These are phyloP conservation scores for Acheta domesticus DNA, from an alignment of 2,888 invertebrate species.

Conservation along the genomic window DNA sequence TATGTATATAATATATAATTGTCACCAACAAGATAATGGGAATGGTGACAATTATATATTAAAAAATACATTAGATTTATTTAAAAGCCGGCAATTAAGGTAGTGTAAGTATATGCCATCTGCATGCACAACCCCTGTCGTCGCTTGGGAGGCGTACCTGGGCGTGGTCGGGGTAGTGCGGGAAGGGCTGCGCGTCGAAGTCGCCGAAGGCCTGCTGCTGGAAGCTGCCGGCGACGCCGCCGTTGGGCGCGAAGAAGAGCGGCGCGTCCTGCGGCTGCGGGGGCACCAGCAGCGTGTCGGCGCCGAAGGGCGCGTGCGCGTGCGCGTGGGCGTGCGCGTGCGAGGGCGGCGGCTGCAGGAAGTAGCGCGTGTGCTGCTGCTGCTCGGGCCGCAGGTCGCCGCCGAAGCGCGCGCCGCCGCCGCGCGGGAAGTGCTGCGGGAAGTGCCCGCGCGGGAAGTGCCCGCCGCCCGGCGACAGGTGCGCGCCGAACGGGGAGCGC, in stretches of 20 bases:
- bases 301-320: conserved; percentile 23
- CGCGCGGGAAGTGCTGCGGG: background rate
- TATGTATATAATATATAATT: too few relatives aligned
- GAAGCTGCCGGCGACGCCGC: conserved; percentile 23
- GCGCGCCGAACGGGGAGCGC: background rate
- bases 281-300: conserved; percentile 23
- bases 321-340: background rate
- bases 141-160: too few relatives aligned
- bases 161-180: background rate
- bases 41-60: too few relatives aligned
- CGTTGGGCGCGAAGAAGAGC: conserved; percentile 22
- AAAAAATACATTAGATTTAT: too few relatives aligned
- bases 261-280: conserved; percentile 20
- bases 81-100: too few relatives aligned
- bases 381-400: background rate
- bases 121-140: too few relatives aligned
- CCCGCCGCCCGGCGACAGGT: background rate
- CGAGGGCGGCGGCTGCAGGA: conserved; percentile 22
- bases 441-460: background rate
- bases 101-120: too few relatives aligned
- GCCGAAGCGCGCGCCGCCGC: background rate
- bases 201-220: conserved; percentile 22
- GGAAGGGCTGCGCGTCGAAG: conserved; percentile 7
- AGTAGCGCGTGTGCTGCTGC: conserved; percentile 25
- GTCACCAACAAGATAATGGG: too few relatives aligned